Percentiles rank a stretch among this genome's conserved stretches.
These are phyloP conservation scores for Yponomeuta evonymella DNA, from an alignment of 2,888 invertebrate species.

Conservation along the genomic window DNA sequence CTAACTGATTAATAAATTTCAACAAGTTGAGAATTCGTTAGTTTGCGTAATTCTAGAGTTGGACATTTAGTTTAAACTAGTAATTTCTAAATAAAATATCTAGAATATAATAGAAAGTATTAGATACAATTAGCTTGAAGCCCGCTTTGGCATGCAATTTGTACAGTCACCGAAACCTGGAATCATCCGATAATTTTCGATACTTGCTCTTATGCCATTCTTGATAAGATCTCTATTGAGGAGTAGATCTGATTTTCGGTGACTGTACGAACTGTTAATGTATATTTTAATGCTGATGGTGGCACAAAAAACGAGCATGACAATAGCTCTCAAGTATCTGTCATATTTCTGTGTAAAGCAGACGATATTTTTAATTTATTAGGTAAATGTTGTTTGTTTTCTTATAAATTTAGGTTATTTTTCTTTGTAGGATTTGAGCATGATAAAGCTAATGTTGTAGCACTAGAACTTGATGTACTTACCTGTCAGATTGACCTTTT, in stretches of 20 bases:
- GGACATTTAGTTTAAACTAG: not conserved
- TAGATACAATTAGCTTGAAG: slow-evolving; percentile 20
- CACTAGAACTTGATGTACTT: not conserved
- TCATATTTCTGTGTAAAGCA: not conserved
- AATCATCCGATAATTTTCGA: not conserved
- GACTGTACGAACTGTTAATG: too few species aligned
- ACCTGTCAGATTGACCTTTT: not conserved
- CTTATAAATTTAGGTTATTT: not conserved
- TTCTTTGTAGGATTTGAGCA: not conserved
- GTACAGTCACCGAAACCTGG: not conserved
- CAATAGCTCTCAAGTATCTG: not conserved
- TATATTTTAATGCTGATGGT: too few species aligned
- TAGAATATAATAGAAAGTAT: not conserved
- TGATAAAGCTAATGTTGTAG: not conserved
- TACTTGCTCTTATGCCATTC: too few species aligned
- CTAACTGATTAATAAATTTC: too few species aligned
- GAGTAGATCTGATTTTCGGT: too few species aligned
- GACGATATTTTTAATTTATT: not conserved
- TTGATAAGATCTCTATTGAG: too few species aligned
- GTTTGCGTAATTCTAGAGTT: too few species aligned
- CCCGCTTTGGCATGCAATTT: slow-evolving; percentile 52
- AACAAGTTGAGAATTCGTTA: slow-evolving; percentile 21
- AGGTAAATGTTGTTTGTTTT: not conserved
- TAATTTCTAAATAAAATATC: not conserved
- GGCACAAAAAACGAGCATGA: not conserved